phyloP scores from a whole-genome alignment of 2,797 vertebrate species.

The Rallus crepitans region DNA sequence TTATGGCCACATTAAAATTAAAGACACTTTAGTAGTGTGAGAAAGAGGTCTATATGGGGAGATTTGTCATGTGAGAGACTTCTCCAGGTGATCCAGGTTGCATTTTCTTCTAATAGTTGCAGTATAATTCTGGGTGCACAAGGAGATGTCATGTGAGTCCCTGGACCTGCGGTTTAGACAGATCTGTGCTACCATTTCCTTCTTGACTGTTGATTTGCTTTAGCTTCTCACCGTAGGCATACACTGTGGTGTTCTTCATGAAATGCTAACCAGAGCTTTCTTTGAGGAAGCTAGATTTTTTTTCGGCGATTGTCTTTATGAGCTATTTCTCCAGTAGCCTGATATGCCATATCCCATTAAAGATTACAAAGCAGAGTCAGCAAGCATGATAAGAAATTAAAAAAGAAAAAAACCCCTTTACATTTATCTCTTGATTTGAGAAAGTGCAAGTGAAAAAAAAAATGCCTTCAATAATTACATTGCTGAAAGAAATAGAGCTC shows the following conservation, averaged over 20 bases:
- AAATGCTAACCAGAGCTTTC: not conserved
- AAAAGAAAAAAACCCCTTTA: not conserved
- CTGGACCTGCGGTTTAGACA: not conserved
- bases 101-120: not conserved
- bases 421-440: slow-evolving; percentile 54
- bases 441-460: slow-evolving; percentile 28
- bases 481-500: slow-evolving; percentile 60
- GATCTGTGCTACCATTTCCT: not conserved
- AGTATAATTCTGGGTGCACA: not conserved
- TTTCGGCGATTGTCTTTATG: not conserved
- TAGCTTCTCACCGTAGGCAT: slow-evolving; percentile 7
- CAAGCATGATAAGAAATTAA: slow-evolving; percentile 33
- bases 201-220: slow-evolving; percentile 23
- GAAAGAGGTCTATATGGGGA: not conserved
- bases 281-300: slow-evolving; percentile 32
- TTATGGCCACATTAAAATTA: not conserved
- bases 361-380: slow-evolving; percentile 50
- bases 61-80: not conserved
- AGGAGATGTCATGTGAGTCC: not conserved
- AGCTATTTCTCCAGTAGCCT: slow-evolving; percentile 49
- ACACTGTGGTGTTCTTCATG: not conserved
- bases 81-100: not conserved
- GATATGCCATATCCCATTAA: slow-evolving; percentile 61
- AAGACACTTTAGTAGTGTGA: not conserved
- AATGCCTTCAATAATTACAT: slow-evolving; percentile 45